Conservation (phyloP, 2,113 vertebrate species). For the Mesocricetus auratus region DNA sequence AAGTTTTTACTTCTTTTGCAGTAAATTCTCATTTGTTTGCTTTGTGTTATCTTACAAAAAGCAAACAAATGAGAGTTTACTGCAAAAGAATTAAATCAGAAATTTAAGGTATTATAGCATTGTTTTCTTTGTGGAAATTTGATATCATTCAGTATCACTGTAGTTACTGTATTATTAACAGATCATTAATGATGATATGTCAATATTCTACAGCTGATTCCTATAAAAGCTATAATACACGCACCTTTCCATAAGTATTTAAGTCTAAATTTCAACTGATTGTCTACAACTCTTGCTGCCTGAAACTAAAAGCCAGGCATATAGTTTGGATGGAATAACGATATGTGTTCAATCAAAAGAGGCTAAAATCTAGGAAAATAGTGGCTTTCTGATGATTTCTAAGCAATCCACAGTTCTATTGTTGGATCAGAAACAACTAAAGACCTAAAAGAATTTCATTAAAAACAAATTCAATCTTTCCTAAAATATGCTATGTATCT, state of each 20-base stretch:
- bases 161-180: conserved; percentile 57
- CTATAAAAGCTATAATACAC: conserved; percentile 46
- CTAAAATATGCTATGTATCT: neutral
- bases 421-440: conserved; percentile 17
- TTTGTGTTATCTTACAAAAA: conserved; percentile 78
- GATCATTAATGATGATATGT: conserved; percentile 71
- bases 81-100: conserved; percentile 57
- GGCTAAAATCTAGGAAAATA: conserved; percentile 31
- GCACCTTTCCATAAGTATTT: neutral
- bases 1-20: conserved; percentile 41
- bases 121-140: conserved; percentile 70
- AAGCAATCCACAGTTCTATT: neutral
- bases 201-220: conserved; percentile 51
- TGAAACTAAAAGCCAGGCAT: conserved; percentile 48
- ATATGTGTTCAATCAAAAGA: conserved; percentile 42
- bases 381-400: neutral
- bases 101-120: conserved; percentile 72
- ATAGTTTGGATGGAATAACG: neutral
- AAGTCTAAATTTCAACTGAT: conserved; percentile 32
- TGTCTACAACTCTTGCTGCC: neutral
- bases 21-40: too few relatives aligned
- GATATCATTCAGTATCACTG: conserved; percentile 66
- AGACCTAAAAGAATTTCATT: conserved; percentile 29
- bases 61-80: conserved; percentile 72
- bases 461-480: conserved; percentile 19